Base-by-base conservation (phyloP, 1,140 invertebrate species). In the Bombus polaris region DNA sequence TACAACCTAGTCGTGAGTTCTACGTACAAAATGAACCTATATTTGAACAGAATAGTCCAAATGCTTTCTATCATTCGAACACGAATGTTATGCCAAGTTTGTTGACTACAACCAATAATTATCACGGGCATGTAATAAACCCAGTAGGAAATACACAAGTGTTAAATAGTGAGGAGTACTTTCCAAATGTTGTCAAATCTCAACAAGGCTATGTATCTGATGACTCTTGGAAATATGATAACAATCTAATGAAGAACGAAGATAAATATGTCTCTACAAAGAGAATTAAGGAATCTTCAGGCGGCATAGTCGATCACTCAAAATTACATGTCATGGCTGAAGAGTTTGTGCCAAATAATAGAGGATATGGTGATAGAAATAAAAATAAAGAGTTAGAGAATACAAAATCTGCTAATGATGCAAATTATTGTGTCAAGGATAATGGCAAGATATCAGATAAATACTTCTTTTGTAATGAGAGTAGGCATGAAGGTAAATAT, bases 291-390 rank as follows among this genome's bases (percentile, higher is more conserved):
- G 74, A 75, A 32, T n/a, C 1, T 83, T 3, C 25, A 28, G 2
- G 37, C 2, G 62, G 72, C 13, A 39, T 90, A 59, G 82, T 68
- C 10, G 76, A 90, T 37, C 78, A 92, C 13, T 93, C 93, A 44
- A 93, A 92, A 84, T 88, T 94, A 42, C 92, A 94, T 39, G 89
- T 88, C 2, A 92, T 85, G 25, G 93, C 93, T 18, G 90, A 77
- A 57, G 93, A 94, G 86, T 94, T 94, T 77, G 77, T 76, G 22
- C 79, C 83, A 13, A 88, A 80, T 44, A 79, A 79, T 9, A 44
- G 15, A 22, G 83, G 73, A 62, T 62, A 47, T 4, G 72, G 62
- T 8, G 76, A 53, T n/a, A 72, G 80, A 9, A 70, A 35, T n/a
- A 74, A 82, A 22, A 76, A 15, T 22, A 32, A 35, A 3, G 72